Percentiles rank a stretch among this genome's conserved stretches.
Evolutionary conservation across 2,113 vertebrate genomes (phyloP).

Genomic region (Thalassoma bifasciatum): DNA sequence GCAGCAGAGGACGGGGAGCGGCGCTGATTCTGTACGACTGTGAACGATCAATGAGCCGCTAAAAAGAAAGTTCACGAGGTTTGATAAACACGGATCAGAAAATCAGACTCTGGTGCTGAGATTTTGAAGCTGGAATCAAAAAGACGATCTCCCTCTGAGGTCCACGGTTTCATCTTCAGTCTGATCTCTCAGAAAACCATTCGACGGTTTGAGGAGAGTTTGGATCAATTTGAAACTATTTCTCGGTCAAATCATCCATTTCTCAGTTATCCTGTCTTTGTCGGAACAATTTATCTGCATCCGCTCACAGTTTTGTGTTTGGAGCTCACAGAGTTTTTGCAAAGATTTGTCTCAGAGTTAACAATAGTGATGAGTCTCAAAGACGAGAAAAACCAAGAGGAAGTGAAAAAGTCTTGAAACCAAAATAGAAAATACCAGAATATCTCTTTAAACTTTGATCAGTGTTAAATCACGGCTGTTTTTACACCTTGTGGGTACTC

Average conservation of each 20-base stretch:
- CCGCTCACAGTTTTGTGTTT: too few species aligned
- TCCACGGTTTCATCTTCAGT: too few species aligned
- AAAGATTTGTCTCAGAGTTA: too few species aligned
- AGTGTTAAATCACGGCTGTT: neutral
- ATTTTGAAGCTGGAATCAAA: neutral
- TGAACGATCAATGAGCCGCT: conserved; percentile 38
- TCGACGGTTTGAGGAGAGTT: neutral
- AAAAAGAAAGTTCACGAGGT: conserved; percentile 23
- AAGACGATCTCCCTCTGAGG: too few species aligned
- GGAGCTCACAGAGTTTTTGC: too few species aligned
- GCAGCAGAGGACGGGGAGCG: conserved; percentile 12
- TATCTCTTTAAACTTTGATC: too few species aligned
- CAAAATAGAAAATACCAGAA: too few species aligned
- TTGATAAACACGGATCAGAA: conserved; percentile 20
- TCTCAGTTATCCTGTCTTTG: neutral
- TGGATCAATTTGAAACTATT: rapidly evolving
- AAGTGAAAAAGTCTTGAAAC: too few species aligned
- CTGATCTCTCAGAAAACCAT: conserved; percentile 1
- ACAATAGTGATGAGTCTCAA: too few species aligned
- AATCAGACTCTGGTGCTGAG: conserved; percentile 17
- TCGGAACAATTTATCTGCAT: neutral
- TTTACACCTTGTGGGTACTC: too few species aligned
- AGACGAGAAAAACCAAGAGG: neutral
- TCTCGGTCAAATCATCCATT: neutral
- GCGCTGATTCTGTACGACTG: conserved; percentile 30